Evolutionary conservation across 2,888 invertebrate genomes (phyloP).

Genomic region (Caenorhabditis sulstoni): DNA sequence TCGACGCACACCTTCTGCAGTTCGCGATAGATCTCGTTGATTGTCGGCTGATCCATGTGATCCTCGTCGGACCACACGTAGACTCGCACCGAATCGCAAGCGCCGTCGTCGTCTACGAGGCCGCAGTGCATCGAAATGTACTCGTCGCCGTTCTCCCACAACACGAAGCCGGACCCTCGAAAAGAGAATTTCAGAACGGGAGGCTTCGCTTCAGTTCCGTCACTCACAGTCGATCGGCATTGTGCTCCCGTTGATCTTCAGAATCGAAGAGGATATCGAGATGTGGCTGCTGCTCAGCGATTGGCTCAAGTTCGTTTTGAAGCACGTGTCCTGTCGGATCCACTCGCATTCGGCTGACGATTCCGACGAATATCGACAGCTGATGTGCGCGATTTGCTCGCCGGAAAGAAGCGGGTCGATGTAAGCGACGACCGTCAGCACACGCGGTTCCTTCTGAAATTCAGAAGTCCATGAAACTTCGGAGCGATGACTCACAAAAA

Average conservation of each 20-base stretch:
- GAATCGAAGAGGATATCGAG: slow-evolving; percentile 56
- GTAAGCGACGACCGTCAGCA: slow-evolving; percentile 71
- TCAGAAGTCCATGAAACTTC: background rate
- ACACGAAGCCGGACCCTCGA: slow-evolving; percentile 67
- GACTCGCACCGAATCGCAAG: slow-evolving; percentile 67
- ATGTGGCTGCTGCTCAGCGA: slow-evolving; percentile 35
- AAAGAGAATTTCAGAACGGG: background rate
- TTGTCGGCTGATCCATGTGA: slow-evolving; percentile 75
- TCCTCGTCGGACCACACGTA: slow-evolving; percentile 76
- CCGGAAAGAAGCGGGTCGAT: slow-evolving; percentile 66
- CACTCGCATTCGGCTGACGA: slow-evolving; percentile 67
- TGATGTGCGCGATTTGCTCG: slow-evolving; percentile 72
- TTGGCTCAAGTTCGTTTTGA: slow-evolving; percentile 67
- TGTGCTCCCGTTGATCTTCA: slow-evolving; percentile 56
- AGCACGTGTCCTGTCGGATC: slow-evolving; percentile 69
- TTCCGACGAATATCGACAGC: slow-evolving; percentile 64
- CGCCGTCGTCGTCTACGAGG: slow-evolving; percentile 69
- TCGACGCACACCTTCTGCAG: slow-evolving; percentile 72
- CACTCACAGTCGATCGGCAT: slow-evolving; percentile 59
- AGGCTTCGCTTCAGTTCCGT: background rate
- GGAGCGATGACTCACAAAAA: slow-evolving; percentile 59
- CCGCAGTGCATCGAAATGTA: slow-evolving; percentile 71
- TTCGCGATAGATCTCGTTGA: slow-evolving; percentile 67
- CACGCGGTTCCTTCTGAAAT: slow-evolving; percentile 69
- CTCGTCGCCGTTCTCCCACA: slow-evolving; percentile 74